Base-by-base conservation (phyloP, 2,888 invertebrate genomes). In the Sarcophaga caerulescens region DNA sequence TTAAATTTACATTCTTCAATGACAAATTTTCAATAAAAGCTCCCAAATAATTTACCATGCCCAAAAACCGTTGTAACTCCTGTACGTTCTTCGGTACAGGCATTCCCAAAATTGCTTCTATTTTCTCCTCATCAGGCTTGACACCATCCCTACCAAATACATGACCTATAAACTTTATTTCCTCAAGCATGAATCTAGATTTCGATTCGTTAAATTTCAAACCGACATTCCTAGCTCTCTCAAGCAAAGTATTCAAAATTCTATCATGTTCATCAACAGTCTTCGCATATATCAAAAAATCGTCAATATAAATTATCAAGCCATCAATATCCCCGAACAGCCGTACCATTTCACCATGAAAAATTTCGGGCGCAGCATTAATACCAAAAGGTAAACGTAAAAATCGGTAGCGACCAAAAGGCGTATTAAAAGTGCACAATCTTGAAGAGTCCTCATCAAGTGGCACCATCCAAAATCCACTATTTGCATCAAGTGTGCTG, bases 391-490 rank as follows among this genome's bases (percentile, higher is more conserved):
- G 68, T 17, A 81, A 21, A 8, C 82, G n/a, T 6, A 66, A 69
- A 59, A 82, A 76, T 19, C 66, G 44, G 89, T 88, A 60, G 81
- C 25, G 4, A 25, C 3, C 25, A 25, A 25, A 25, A 25, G 4
- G 25, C 25, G 25, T 25, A 25, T 25, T 87, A 47, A 89, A 89
- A 10, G 88, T 89, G 69, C 88, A 89, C 10, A 89, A 68, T 81
- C 87, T 87, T 1, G 87, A 81, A 44, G 88, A 88, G 57, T 87
- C 44, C 75, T 89, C 83, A 59, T 87, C 84, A 3, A 88, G 82
- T 12, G 84, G 84, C 8, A 88, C 80, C 81, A 88, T 88, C 79
- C 88, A 89, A 75, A 88, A 83, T 65, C 89, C 87, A 3, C 76
- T 84, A 81, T 77, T 85, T 21, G 87, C 88, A 63, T 85, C 85